Evolutionary conservation across 2,888 invertebrate genomes (phyloP).

Genomic region (Heliothis peltigera): DNA sequence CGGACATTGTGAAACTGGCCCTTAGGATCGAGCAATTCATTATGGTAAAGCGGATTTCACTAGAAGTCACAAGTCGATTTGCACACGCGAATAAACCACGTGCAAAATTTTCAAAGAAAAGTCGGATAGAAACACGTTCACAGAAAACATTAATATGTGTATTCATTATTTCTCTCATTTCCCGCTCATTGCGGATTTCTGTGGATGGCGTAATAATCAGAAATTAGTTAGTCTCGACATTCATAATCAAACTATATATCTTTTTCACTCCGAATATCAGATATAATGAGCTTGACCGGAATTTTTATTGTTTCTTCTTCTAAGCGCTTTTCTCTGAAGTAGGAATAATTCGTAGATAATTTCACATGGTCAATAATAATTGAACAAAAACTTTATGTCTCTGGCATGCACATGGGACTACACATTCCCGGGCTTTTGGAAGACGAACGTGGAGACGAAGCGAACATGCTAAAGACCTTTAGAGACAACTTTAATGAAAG

Average conservation of each 20-base stretch:
- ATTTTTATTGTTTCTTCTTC: slow-evolving; percentile 31
- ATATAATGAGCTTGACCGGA: slow-evolving; percentile 48
- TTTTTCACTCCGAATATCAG: slow-evolving; percentile 30
- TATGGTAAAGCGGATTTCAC: slow-evolving; percentile 46
- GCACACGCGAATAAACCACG: slow-evolving; percentile 26
- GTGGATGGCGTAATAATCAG: slow-evolving; percentile 26
- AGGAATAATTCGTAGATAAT: slow-evolving; percentile 8
- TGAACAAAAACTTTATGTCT: too few relatives aligned
- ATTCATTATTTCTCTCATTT: slow-evolving; percentile 26
- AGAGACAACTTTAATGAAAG: too few relatives aligned
- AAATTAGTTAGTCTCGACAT: slow-evolving; percentile 30
- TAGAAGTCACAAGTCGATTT: slow-evolving; percentile 44
- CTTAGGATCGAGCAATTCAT: too few relatives aligned
- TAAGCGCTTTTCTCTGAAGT: slow-evolving; percentile 5
- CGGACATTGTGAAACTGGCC: too few relatives aligned
- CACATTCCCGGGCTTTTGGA: too few relatives aligned
- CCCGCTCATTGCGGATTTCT: slow-evolving; percentile 8
- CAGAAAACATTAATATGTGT: not conserved
- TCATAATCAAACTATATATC: slow-evolving; percentile 25
- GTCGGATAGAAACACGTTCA: not conserved
- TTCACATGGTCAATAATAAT: too few relatives aligned
- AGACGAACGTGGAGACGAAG: too few relatives aligned
- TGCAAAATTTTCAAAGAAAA: slow-evolving; percentile 17
- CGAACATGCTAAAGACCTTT: too few relatives aligned
- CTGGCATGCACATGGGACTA: too few relatives aligned